Conservation (phyloP, 2,888 invertebrate genomes). For the Cryptus viduatorius region DNA sequence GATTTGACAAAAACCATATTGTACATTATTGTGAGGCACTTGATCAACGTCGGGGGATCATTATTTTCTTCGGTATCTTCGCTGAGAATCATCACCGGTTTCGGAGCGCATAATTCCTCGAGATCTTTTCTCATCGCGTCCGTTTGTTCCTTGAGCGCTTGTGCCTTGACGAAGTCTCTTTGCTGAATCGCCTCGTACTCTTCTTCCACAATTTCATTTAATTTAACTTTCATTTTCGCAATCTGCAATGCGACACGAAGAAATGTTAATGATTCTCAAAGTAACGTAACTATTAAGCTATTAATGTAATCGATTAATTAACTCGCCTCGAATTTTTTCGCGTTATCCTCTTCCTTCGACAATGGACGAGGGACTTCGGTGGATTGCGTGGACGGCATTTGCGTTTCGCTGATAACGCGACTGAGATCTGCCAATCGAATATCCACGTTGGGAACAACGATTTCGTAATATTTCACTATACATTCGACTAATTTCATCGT, state of each 20-base stretch:
- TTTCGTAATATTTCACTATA: constrained; percentile 84
- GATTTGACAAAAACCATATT: constrained; percentile 87
- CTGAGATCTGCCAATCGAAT: constrained; percentile 86
- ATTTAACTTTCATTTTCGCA: constrained; percentile 87
- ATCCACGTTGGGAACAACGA: constrained; percentile 84
- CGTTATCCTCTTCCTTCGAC: constrained; percentile 85
- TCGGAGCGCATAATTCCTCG: constrained; percentile 78
- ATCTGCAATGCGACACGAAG: constrained; percentile 81
- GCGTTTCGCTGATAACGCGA: constrained; percentile 88
- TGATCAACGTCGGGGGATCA: constrained; percentile 87
- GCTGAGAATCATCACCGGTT: constrained; percentile 74
- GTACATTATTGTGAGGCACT: constrained; percentile 89
- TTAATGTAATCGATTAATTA: not conserved
- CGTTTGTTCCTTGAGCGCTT: constrained; percentile 86
- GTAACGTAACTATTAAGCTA: constrained; percentile 12
- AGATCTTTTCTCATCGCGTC: constrained; percentile 80
- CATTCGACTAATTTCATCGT: constrained; percentile 81
- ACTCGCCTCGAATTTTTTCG: constrained; percentile 84
- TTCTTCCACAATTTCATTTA: constrained; percentile 87
- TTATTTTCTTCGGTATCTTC: constrained; percentile 78
- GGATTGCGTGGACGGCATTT: constrained; percentile 86
- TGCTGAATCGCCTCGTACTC: constrained; percentile 86
- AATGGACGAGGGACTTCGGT: constrained; percentile 82
- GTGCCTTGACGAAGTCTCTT: constrained; percentile 87
- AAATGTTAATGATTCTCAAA: not conserved